Percentiles rank a stretch among this genome's conserved stretches.
Evolutionary conservation across 1,140 invertebrate genomes (phyloP).

Genomic region (Ylistrum balloti): DNA sequence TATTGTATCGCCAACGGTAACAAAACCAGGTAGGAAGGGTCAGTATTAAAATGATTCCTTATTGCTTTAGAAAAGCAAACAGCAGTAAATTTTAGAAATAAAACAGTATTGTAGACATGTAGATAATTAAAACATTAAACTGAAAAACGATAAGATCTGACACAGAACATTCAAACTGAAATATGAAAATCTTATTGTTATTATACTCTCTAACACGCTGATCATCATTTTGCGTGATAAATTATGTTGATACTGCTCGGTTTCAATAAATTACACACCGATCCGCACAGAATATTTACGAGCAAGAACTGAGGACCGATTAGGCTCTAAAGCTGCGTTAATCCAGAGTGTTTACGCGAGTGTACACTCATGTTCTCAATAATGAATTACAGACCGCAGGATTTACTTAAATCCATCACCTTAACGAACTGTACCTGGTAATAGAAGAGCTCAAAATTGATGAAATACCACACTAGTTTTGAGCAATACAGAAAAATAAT

Average conservation of each 20-base stretch:
- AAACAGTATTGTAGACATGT: not conserved
- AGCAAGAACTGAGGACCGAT: not conserved
- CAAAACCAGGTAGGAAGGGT: no score
- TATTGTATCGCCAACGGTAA: no score
- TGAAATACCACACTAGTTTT: no score
- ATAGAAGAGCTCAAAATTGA: no score
- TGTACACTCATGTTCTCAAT: not conserved
- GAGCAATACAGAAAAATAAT: no score
- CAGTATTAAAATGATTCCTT: no score
- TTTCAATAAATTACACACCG: not conserved
- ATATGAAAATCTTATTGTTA: no score
- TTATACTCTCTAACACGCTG: not conserved
- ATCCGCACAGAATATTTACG: not conserved
- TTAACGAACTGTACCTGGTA: no score
- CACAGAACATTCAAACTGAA: not conserved
- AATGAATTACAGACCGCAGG: no score
- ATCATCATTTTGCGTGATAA: not conserved
- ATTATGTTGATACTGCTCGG: not conserved
- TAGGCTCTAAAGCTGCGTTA: not conserved
- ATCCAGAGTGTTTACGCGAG: no score
- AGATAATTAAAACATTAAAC: not conserved
- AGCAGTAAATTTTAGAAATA: not conserved
- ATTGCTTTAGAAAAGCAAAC: no score
- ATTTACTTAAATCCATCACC: no score
- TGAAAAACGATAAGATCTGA: not conserved